phyloP scores from a whole-genome alignment of 2,797 vertebrate genomes.

The Vipera latastei region DNA sequence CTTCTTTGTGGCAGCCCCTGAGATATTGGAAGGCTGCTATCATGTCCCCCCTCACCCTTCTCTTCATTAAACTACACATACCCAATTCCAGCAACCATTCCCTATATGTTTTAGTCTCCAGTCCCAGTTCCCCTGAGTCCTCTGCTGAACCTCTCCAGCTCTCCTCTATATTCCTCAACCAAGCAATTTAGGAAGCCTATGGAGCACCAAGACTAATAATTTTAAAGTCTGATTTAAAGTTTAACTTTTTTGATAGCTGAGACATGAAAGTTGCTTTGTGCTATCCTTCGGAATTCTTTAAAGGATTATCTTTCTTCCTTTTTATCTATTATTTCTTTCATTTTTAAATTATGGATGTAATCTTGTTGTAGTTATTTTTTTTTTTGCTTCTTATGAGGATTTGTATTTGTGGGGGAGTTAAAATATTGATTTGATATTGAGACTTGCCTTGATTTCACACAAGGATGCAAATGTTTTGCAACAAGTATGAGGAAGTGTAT shows the following conservation, averaged over 20 bases:
- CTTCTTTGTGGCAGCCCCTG: no score
- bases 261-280: neutral
- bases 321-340: neutral
- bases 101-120: no score
- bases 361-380: neutral
- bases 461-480: neutral
- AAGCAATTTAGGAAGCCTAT: neutral
- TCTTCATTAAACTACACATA: no score
- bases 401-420: neutral
- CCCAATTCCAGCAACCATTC: no score
- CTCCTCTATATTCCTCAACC: neutral
- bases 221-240: neutral
- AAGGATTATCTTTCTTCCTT: neutral
- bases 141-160: neutral
- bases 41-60: no score
- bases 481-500: neutral
- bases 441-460: neutral
- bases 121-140: neutral
- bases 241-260: neutral
- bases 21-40: no score
- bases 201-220: neutral
- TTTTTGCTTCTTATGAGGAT: neutral
- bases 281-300: neutral
- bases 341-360: neutral
- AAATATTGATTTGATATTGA: neutral